Conservation (phyloP, 1,140 invertebrate species). For the Lycorma delicatula region DNA sequence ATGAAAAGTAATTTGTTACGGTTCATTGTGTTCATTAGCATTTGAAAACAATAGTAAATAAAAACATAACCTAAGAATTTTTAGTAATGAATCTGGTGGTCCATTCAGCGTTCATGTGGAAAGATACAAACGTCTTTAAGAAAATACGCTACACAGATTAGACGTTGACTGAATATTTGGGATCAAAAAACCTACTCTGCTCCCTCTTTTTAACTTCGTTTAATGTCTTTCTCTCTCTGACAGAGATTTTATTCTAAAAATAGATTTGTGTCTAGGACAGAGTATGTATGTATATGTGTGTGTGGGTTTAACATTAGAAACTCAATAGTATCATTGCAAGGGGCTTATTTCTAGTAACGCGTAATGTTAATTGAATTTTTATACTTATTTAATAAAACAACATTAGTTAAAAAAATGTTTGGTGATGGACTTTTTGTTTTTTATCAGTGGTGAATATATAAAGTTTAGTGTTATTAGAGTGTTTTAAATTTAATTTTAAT, state of each 20-base stretch:
- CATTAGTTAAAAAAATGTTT: neutral
- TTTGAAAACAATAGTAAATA: neutral
- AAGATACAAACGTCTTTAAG: neutral
- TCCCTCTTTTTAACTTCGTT: neutral
- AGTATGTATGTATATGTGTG: too few relatives aligned
- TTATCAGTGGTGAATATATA: neutral
- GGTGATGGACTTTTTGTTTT: neutral
- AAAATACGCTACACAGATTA: neutral
- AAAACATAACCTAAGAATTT: slow-evolving; percentile 2
- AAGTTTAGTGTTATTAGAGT: neutral
- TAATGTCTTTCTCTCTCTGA: neutral
- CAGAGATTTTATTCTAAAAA: neutral
- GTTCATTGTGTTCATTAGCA: too few relatives aligned
- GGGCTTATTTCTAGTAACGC: neutral
- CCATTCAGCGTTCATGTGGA: too few relatives aligned
- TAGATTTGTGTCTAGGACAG: slow-evolving; percentile 1
- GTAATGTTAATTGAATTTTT: slow-evolving; percentile 3
- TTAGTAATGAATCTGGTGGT: too few relatives aligned
- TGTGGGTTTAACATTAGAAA: slow-evolving; percentile 5
- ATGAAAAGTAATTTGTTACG: too few relatives aligned
- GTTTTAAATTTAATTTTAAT: neutral
- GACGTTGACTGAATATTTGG: neutral
- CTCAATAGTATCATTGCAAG: neutral
- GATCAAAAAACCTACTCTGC: slow-evolving; percentile 5
- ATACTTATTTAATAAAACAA: neutral